phyloP scores from a whole-genome alignment of 2,113 vertebrate genomes.

The Heterotis niloticus region DNA sequence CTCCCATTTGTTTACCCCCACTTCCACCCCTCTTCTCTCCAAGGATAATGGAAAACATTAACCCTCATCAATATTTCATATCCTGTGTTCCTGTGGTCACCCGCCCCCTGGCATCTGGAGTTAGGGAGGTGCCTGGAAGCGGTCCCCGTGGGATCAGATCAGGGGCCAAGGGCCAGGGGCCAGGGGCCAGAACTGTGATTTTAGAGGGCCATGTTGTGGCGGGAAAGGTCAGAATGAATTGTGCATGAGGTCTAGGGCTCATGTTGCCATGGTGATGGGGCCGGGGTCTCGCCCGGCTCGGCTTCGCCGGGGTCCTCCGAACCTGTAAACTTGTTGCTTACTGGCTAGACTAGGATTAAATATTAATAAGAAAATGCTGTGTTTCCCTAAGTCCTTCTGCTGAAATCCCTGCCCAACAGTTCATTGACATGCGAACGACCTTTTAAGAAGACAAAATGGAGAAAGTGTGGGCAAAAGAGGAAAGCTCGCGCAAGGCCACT shows the following conservation, averaged over 20 bases:
- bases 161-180: not conserved
- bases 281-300: constrained; percentile 41
- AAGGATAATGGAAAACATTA: constrained; percentile 17
- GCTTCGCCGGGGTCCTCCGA: constrained; percentile 39
- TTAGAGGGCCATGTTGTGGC: constrained; percentile 10
- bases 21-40: not conserved
- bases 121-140: not conserved
- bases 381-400: not conserved
- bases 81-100: not conserved
- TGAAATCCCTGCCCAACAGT: not conserved
- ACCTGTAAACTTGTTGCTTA: constrained; percentile 33
- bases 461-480: not conserved
- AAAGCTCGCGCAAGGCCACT: not conserved
- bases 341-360: constrained; percentile 30
- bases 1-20: not conserved
- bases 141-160: not conserved
- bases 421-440: not conserved
- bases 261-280: constrained; percentile 60
- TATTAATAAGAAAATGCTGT: constrained; percentile 35
- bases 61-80: constrained; percentile 26
- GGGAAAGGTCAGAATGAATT: constrained; percentile 74
- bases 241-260: constrained; percentile 64
- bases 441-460: not conserved
- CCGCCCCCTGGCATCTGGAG: not conserved
- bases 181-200: not conserved